Evolutionary conservation across 2,888 invertebrate species (phyloP).

Genomic region (Drosophila setosimentum): DNA sequence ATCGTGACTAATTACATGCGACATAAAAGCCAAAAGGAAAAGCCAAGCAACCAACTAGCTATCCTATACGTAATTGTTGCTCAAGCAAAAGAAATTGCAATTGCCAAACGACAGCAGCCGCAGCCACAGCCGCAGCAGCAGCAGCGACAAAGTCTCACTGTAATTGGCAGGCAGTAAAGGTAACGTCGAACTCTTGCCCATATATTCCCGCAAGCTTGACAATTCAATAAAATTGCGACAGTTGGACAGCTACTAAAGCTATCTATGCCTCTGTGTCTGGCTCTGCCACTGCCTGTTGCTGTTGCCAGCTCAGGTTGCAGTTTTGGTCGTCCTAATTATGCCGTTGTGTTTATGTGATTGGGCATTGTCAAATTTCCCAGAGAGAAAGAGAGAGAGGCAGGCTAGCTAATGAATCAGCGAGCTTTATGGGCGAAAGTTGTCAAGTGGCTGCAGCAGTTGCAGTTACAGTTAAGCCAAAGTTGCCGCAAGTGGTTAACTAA

Average conservation of each 20-base stretch:
- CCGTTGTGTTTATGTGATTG: conserved; percentile 63
- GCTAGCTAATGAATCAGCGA: conserved; percentile 47
- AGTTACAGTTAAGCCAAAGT: conserved; percentile 24
- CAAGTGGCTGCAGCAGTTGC: conserved; percentile 23
- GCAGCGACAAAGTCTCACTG: conserved; percentile 48
- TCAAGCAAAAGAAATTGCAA: conserved; percentile 55
- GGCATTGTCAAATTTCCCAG: conserved; percentile 53
- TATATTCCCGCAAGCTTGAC: conserved; percentile 58
- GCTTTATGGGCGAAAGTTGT: conserved; percentile 69
- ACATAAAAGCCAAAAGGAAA: conserved; percentile 69
- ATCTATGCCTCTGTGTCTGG: background rate
- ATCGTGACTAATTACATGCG: conserved; percentile 81
- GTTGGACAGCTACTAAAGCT: conserved; percentile 27
- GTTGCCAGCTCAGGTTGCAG: conserved; percentile 34
- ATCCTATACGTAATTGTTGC: conserved; percentile 72
- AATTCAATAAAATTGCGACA: conserved; percentile 72
- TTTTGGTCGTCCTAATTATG: conserved; percentile 56
- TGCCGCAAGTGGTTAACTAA: conserved; percentile 35
- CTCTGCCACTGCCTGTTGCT: conserved; percentile 1
- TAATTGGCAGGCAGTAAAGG: conserved; percentile 65
- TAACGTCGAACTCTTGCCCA: conserved; percentile 44
- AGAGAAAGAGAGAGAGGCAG: background rate
- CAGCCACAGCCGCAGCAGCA: conserved; percentile 27
- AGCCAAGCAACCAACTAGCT: conserved; percentile 30
- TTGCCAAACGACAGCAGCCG: conserved; percentile 51